These are phyloP conservation scores for Colletes collaris DNA, from an alignment of 2,888 invertebrate genomes.

Conservation along the genomic window DNA sequence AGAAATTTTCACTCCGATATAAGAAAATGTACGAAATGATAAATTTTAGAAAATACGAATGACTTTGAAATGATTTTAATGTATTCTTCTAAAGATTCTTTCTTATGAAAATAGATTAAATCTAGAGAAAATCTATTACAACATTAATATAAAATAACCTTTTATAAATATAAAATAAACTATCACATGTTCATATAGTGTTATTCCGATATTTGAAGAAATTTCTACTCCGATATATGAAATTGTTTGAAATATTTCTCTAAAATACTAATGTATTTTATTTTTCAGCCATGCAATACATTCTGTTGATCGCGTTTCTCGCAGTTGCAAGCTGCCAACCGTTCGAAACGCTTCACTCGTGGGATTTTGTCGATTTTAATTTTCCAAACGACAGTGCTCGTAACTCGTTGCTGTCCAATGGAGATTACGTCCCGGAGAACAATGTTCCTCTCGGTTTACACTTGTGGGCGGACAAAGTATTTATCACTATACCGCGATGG, in stretches of 20 bases:
- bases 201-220: no score
- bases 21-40: not conserved
- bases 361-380: slow-evolving; percentile 78
- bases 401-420: slow-evolving; percentile 82
- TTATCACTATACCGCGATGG: slow-evolving; percentile 89
- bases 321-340: slow-evolving; percentile 67
- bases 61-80: not conserved
- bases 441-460: slow-evolving; percentile 89
- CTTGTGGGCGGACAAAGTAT: slow-evolving; percentile 87
- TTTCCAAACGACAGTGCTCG: slow-evolving; percentile 75
- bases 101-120: not conserved
- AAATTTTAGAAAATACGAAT: no score
- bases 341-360: slow-evolving; percentile 73
- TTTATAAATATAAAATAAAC: no score
- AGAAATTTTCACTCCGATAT: no score
- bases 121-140: no score
- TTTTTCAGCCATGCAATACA: slow-evolving; percentile 67
- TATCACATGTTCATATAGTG: no score
- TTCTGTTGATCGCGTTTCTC: slow-evolving; percentile 66
- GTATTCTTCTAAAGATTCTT: not conserved
- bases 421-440: slow-evolving; percentile 87
- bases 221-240: no score
- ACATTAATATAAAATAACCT: no score
- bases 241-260: not conserved
- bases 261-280: not conserved